phyloP scores from a whole-genome alignment of 2,113 vertebrate species.

The Dasyornis broadbenti region DNA sequence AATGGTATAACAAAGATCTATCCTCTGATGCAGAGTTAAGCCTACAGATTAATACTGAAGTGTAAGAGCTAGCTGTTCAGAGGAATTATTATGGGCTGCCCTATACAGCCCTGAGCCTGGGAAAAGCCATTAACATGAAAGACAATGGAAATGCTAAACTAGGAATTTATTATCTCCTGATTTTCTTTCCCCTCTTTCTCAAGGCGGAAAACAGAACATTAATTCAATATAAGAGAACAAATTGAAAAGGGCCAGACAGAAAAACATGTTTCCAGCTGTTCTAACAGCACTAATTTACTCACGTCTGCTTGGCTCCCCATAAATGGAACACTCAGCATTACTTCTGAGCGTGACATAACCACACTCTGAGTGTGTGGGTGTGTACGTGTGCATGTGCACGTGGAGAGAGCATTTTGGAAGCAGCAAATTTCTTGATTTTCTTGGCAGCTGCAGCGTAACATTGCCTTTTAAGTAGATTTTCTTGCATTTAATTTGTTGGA shows the following conservation, averaged over 20 bases:
- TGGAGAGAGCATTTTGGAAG: not conserved
- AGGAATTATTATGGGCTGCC: not conserved
- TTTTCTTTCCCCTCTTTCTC: not conserved
- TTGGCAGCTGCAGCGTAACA: not conserved
- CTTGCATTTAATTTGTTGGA: not conserved
- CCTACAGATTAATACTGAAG: not conserved
- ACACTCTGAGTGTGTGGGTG: accelerated
- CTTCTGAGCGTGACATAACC: not conserved
- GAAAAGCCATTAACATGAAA: not conserved
- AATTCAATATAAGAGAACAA: not conserved
- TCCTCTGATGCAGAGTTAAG: not conserved
- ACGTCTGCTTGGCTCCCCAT: not conserved
- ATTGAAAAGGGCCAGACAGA: not conserved
- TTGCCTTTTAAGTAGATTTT: not conserved
- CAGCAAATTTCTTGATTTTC: not conserved
- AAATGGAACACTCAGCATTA: not conserved
- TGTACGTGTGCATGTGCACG: not conserved
- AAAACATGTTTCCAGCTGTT: not conserved
- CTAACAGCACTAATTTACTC: not conserved
- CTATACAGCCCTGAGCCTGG: not conserved
- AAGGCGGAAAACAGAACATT: not conserved
- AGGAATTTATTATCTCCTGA: not conserved
- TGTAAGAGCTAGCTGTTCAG: accelerated
- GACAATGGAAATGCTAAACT: not conserved
- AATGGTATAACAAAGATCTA: not conserved